A percentile compares a stretch with the other conserved stretches of the same genome.
These are phyloP conservation scores for Nycteola revayana DNA, from an alignment of 2,888 invertebrate genomes.

Conservation along the genomic window DNA sequence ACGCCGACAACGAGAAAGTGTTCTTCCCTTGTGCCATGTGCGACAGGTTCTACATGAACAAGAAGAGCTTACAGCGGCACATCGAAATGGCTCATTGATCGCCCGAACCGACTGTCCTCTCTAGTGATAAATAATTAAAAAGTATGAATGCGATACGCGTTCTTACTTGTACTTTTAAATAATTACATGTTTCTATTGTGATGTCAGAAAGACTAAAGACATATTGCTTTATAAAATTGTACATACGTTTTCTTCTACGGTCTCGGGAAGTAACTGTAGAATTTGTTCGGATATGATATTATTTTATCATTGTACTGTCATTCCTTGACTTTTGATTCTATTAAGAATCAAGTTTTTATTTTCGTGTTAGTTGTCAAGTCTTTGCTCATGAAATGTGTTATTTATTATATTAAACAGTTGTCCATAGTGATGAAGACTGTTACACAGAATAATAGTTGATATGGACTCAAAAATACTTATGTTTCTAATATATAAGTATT, in stretches of 20 bases:
- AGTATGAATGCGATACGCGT: conserved; percentile 23
- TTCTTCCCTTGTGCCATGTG: conserved; percentile 83
- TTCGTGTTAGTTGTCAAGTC: conserved; percentile 45
- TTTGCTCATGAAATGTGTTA: conserved; percentile 69
- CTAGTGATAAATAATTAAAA: conserved; percentile 15
- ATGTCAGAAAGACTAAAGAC: conserved; percentile 14
- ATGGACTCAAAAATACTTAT: conserved; percentile 35
- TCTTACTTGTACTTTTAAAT: conserved; percentile 20
- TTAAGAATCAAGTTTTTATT: conserved; percentile 38
- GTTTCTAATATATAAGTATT: conserved; percentile 46
- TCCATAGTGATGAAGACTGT: conserved; percentile 52
- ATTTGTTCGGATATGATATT: conserved; percentile 29
- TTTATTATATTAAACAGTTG: conserved; percentile 63
- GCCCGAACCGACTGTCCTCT: conserved; percentile 12
- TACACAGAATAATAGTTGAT: conserved; percentile 45
- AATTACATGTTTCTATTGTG: conserved; percentile 13
- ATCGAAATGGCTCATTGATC: conserved; percentile 79
- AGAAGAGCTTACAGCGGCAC: conserved; percentile 78
- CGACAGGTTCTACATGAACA: conserved; percentile 80
- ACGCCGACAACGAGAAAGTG: conserved; percentile 76
- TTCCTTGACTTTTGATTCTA: conserved; percentile 50
- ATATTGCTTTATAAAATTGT: conserved; percentile 24
- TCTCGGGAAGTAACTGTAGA: conserved; percentile 20
- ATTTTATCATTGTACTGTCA: conserved; percentile 43
- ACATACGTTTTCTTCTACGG: conserved; percentile 24